Evolutionary conservation across 2,888 invertebrate genomes (phyloP).

Genomic region (Ophraella communa): DNA sequence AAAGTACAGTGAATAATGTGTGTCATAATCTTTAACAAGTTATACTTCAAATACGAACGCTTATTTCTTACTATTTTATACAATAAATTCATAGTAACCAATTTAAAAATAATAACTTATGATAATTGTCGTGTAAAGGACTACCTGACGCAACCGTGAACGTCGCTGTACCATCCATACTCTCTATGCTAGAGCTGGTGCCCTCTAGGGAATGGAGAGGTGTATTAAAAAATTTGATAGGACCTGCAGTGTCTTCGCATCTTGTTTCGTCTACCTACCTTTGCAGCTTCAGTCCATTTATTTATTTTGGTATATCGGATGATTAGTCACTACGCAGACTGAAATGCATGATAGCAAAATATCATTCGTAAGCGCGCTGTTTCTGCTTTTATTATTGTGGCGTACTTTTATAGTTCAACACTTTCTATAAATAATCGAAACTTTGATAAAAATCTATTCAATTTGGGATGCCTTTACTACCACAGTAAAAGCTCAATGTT

Average conservation of each 20-base stretch:
- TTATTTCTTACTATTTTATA: too few species aligned
- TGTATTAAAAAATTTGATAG: background rate
- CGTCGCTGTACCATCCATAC: too few species aligned
- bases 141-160: too few species aligned
- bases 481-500: too few species aligned
- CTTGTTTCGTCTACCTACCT: too few species aligned
- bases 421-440: conserved; percentile 31
- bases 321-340: conserved; percentile 13
- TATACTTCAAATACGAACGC: too few species aligned
- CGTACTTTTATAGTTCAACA: conserved; percentile 35
- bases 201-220: background rate
- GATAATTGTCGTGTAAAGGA: too few species aligned
- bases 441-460: conserved; percentile 28
- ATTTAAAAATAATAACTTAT: too few species aligned
- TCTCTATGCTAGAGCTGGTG: background rate
- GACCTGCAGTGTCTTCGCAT: background rate
- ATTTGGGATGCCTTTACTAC: conserved; percentile 19
- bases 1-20: too few species aligned
- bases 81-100: too few species aligned
- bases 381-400: conserved; percentile 38
- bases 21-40: too few species aligned
- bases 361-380: conserved; percentile 15
- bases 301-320: background rate
- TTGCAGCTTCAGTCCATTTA: background rate
- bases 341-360: conserved; percentile 39